Evolutionary conservation across 2,113 vertebrate genomes (phyloP).

Genomic region (Oenanthe melanoleuca): DNA sequence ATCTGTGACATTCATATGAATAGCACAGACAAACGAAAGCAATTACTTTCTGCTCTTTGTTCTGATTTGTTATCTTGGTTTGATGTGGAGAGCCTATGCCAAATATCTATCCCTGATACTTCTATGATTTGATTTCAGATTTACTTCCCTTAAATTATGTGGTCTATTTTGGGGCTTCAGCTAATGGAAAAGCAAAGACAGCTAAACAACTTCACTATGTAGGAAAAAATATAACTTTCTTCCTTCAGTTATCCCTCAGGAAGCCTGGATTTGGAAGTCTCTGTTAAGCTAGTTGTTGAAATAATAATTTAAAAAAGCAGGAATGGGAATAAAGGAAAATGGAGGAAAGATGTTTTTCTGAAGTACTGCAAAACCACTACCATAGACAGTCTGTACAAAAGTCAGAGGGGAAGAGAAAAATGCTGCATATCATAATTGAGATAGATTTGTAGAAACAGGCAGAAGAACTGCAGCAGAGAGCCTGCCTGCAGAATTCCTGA

Average conservation of each 20-base stretch:
- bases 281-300: not conserved
- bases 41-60: slow-evolving; percentile 40
- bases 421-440: not conserved
- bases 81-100: not conserved
- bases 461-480: not conserved
- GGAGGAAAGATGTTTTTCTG: not conserved
- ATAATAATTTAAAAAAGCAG: not conserved
- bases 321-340: not conserved
- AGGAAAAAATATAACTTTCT: not conserved
- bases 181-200: not conserved
- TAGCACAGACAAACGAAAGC: not conserved
- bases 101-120: not conserved
- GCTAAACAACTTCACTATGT: not conserved
- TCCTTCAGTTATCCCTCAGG: not conserved
- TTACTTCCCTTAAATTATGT: not conserved
- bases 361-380: not conserved
- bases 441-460: not conserved
- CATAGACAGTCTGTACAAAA: not conserved
- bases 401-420: not conserved
- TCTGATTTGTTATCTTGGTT: slow-evolving; percentile 18
- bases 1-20: slow-evolving; percentile 26
- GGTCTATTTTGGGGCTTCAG: not conserved
- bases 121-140: not conserved
- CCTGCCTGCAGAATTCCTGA: not conserved
- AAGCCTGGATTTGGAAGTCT: not conserved